phyloP scores from a whole-genome alignment of 2,888 invertebrate genomes.

The Tetragonula carbonaria region DNA sequence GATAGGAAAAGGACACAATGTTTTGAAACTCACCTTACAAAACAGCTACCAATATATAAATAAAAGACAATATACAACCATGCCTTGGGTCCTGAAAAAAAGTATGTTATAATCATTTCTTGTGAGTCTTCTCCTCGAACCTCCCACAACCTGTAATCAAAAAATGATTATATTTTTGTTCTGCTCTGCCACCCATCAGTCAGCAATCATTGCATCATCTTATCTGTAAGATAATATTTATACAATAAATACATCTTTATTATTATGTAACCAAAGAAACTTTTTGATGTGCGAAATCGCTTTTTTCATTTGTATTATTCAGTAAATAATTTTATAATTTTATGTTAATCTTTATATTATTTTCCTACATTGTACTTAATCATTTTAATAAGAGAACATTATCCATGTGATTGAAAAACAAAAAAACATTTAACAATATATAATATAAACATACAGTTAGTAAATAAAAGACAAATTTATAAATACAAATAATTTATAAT shows the following conservation, averaged over 20 bases:
- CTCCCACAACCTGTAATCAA: constrained; percentile 48
- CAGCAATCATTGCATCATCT: background rate
- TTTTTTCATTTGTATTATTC: constrained; percentile 3
- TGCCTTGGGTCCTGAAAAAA: constrained; percentile 51
- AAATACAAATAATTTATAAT: background rate
- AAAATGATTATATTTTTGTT: constrained; percentile 35
- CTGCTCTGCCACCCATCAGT: background rate
- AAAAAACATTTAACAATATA: background rate
- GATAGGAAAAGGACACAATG: constrained; percentile 62
- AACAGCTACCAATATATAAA: constrained; percentile 63
- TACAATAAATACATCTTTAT: constrained; percentile 25
- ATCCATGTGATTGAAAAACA: background rate
- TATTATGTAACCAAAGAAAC: constrained; percentile 60
- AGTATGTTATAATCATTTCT: constrained; percentile 36
- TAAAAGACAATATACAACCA: constrained; percentile 54
- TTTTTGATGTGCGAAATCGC: background rate
- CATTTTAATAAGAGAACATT: background rate
- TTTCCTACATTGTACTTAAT: background rate
- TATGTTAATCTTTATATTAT: background rate
- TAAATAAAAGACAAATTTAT: background rate
- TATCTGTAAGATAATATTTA: constrained; percentile 56
- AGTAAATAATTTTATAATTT: background rate
- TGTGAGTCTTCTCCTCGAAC: background rate
- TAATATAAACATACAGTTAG: background rate
- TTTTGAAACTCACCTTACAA: constrained; percentile 75